Evolutionary conservation across 2,113 vertebrate genomes (phyloP).

Genomic region (Syrrhaptes paradoxus): DNA sequence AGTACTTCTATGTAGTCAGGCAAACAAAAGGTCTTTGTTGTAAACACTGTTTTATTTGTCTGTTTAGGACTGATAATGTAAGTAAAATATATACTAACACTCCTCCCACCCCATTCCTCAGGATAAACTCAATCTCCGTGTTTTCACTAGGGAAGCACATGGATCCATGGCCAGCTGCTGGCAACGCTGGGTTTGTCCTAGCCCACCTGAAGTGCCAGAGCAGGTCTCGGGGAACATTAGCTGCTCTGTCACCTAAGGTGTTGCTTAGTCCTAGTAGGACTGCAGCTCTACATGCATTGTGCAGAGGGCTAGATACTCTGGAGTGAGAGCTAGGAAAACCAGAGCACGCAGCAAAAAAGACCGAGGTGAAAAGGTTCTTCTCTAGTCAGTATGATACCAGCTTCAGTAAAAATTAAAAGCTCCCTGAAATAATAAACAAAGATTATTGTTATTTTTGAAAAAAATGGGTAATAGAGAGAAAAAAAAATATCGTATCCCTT

Average conservation of each 20-base stretch:
- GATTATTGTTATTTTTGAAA: not conserved
- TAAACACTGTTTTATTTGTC: not conserved
- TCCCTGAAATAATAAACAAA: not conserved
- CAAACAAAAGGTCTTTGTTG: not conserved
- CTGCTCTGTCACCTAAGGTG: not conserved
- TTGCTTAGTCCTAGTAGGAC: not conserved
- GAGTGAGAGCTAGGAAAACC: not conserved
- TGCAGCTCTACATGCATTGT: not conserved
- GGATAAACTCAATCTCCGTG: not conserved
- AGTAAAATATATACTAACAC: not conserved
- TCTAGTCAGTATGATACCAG: not conserved
- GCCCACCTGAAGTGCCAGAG: not conserved
- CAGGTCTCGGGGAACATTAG: accelerated
- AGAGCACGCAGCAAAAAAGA: not conserved
- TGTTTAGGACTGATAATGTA: not conserved
- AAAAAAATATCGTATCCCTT: not conserved
- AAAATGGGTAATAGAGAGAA: not conserved
- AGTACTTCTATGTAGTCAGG: not conserved
- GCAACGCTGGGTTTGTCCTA: not conserved
- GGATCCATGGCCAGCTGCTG: not conserved
- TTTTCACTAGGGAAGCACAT: not conserved
- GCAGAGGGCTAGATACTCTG: not conserved
- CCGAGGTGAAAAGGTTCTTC: not conserved
- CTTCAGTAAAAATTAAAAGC: not conserved
- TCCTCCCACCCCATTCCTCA: not conserved